Evolutionary conservation across 1,140 invertebrate genomes (phyloP).

Genomic region (Papilio polyxenes): DNA sequence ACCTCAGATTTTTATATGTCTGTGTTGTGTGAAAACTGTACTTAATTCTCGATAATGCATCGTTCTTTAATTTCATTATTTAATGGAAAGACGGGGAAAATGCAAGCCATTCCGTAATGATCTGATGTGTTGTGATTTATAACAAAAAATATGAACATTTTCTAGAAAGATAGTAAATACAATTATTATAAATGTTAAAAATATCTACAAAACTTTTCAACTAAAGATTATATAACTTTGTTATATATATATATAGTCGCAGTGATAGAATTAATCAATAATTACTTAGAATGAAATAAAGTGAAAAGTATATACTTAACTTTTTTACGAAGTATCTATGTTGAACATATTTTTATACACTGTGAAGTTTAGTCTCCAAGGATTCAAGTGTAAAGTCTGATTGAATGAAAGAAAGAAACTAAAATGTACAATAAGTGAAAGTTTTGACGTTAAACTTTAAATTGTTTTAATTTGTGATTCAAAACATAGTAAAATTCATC

Average conservation of each 20-base stretch:
- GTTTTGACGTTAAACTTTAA: background rate
- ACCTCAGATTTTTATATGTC: constrained; percentile 16
- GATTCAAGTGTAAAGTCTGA: background rate
- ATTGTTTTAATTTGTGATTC: background rate
- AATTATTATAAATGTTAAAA: too few species aligned
- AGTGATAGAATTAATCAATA: too few species aligned
- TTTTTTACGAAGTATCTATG: background rate
- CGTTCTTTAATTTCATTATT: constrained; percentile 34
- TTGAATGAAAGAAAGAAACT: background rate
- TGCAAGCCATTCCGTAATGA: background rate
- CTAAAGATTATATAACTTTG: too few species aligned
- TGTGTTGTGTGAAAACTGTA: constrained; percentile 4
- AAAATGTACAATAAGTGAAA: background rate
- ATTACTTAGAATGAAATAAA: too few species aligned
- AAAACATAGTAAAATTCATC: background rate
- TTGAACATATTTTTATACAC: constrained; percentile 3
- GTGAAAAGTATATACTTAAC: too few species aligned
- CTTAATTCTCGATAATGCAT: background rate
- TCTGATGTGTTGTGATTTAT: background rate
- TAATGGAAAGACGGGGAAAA: constrained; percentile 19
- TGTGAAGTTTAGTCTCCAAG: background rate
- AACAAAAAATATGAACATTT: background rate
- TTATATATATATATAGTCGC: too few species aligned
- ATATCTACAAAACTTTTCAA: too few species aligned
- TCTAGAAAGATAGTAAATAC: too few species aligned